Base-by-base conservation (phyloP, 1,140 invertebrate species). In the Idris sp. region DNA sequence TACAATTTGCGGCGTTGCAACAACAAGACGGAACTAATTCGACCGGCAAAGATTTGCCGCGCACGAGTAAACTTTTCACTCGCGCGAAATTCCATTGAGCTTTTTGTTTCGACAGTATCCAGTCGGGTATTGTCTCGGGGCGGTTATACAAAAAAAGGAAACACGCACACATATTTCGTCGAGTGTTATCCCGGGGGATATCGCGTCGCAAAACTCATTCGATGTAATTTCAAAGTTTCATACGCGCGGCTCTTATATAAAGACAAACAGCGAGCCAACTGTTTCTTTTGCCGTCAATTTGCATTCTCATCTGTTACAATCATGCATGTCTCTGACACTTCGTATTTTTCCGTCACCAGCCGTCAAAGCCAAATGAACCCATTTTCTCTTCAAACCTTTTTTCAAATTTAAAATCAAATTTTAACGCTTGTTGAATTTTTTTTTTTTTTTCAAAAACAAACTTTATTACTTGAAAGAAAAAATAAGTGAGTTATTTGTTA, bases 171-270 rank as follows among this genome's bases (percentile, higher is more conserved):
- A 54, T 38, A 59, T 53, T 58, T 43, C 41, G 33, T 8, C 43
- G 49, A 62, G 25, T 28, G 11, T 4, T 43, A 11, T 59, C 65
- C 38, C 54, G 16, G 9, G 65, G 54, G 65, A 69, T 69, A 46
- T 53, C 46, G 54, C 65, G 36, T 36, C 65, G 54, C 35, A 46
- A 69, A 61, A 69, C 54, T 69, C 54, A 69, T 69, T 69, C 61
- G 46, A 61, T 46, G 54, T 69, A 69, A 69, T 69, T 69, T 40
- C 54, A 10, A 69, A 69, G 46, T 69, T 69, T 69, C 38, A 61
- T 53, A 53, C 54, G 14, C 18, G 28, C 33, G 40, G 35, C 53
- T 18, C 26, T 51, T 44, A 44, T 16, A 69, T 40, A 69, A 69
- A 58, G 65, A 69, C 53, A 46, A 46, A 54, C 48, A 40, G 33